Evolutionary conservation across 92 coral and sea anemone genomes (phyloP), one percentile per base, ranked within the genome.

Genomic region (Micromussa lordhowensis): DNA sequence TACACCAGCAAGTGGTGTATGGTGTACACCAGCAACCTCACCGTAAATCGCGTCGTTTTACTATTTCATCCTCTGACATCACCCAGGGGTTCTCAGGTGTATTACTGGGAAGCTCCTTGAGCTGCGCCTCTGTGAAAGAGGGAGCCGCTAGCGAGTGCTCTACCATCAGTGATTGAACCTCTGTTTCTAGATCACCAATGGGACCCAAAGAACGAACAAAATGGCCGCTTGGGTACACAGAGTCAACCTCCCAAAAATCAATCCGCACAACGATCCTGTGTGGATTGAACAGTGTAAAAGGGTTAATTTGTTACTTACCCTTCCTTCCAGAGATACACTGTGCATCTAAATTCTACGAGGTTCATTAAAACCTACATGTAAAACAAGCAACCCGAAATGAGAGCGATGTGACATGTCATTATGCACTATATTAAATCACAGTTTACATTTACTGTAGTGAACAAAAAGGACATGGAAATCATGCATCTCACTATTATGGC

Each of bases 141-240:
- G 95, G 96, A 36, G 93, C 93, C 55, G 92, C 96, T 78, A 96
- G 61, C 36, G 94, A 87, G 88, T 96, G 92, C 89, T 96, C 99
- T 58, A 96, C 98, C 96, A 96, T 91, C 57, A 96, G 81, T 13
- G 96, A 91, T n/a, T 89, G 84, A 31, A 93, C 77, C 86, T 96
- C 99, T 31, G 99, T 94, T 75, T 93, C 95, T n/a, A 96, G 89
- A 81, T 88, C 75, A 53, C 99, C 98, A 68, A 96, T 94, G 32
- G 90, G 92, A 10, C 99, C 99, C 32, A 96, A 91, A 1, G 99
- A 91, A 58, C 98, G 96, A 54, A 96, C 97, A 85, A 96, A 96
- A 85, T 96, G 99, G 17, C 99, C 99, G 73, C 82, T 94, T 58
- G 99, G 99, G 90, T 94, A 96, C 95, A 93, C 86, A 44, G 99